A percentile compares a stretch with the other conserved stretches of the same genome.
Conservation (phyloP, 2,113 vertebrate genomes). For the Oenanthe oenanthe region DNA sequence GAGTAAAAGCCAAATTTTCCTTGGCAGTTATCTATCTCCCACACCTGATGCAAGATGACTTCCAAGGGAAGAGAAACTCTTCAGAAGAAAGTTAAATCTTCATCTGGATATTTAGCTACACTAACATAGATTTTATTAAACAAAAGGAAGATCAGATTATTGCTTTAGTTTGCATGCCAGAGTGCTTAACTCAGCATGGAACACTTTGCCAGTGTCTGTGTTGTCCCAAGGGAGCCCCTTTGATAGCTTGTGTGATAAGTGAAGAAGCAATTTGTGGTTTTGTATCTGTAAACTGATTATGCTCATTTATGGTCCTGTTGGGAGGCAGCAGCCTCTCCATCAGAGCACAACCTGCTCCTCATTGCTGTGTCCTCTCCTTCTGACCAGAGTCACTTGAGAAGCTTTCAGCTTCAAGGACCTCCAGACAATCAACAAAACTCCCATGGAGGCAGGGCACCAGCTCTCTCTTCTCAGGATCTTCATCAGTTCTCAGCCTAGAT, state of each 20-base stretch:
- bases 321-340: background rate
- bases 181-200: background rate
- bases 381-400: background rate
- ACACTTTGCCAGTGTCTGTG: background rate
- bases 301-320: background rate
- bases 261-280: background rate
- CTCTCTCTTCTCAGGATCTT: background rate
- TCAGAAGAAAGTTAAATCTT: background rate
- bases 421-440: background rate
- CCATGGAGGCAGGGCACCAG: background rate
- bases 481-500: rapidly evolving
- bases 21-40: background rate
- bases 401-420: background rate
- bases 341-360: background rate
- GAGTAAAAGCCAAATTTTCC: background rate
- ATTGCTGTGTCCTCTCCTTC: background rate
- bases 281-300: background rate
- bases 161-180: background rate
- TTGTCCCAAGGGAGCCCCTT: background rate
- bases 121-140: background rate
- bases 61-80: background rate
- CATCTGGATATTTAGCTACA: background rate
- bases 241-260: background rate
- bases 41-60: background rate
- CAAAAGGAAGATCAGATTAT: background rate